These are phyloP conservation scores for Oedothorax gibbosus DNA, from an alignment of 1,140 invertebrate species.

Conservation along the genomic window DNA sequence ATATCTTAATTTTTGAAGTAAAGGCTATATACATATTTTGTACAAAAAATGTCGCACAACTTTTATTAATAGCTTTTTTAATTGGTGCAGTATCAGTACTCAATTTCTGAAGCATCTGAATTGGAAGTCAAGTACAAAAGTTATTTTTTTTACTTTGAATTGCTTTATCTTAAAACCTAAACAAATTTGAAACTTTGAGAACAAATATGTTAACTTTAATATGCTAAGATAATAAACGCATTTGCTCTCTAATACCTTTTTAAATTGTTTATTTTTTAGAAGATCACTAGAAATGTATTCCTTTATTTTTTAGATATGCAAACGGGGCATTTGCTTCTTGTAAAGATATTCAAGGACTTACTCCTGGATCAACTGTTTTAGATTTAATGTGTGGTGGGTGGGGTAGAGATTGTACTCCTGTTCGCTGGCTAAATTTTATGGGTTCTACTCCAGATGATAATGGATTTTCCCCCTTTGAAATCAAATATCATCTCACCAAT, in stretches of 20 bases:
- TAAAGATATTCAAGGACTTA: conserved; percentile 60
- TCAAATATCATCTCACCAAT: conserved; percentile 54
- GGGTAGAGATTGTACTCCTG: conserved; percentile 58
- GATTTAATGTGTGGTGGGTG: conserved; percentile 62
- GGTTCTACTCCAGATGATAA: conserved; percentile 61
- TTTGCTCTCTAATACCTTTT: neutral
- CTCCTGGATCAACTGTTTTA: conserved; percentile 54
- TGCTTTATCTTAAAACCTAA: too few species aligned
- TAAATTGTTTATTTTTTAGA: neutral
- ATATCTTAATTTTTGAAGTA: too few species aligned
- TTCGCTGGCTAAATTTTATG: conserved; percentile 63
- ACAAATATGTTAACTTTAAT: too few species aligned
- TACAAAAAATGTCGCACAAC: too few species aligned
- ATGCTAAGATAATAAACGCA: too few species aligned
- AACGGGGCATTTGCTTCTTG: conserved; percentile 61
- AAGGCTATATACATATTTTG: too few species aligned
- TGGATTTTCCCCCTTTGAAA: conserved; percentile 63
- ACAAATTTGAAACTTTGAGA: too few species aligned
- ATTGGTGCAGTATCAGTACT: too few species aligned
- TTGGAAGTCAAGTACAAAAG: too few species aligned
- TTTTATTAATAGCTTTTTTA: too few species aligned
- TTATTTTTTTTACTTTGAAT: too few species aligned
- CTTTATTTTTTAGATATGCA: conserved; percentile 56
- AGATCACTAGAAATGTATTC: neutral
- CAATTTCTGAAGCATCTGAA: too few species aligned